A percentile compares a stretch with the other conserved stretches of the same genome.
Evolutionary conservation across 2,797 vertebrate species (phyloP).

Genomic region (Neosilurus mollespiculum): DNA sequence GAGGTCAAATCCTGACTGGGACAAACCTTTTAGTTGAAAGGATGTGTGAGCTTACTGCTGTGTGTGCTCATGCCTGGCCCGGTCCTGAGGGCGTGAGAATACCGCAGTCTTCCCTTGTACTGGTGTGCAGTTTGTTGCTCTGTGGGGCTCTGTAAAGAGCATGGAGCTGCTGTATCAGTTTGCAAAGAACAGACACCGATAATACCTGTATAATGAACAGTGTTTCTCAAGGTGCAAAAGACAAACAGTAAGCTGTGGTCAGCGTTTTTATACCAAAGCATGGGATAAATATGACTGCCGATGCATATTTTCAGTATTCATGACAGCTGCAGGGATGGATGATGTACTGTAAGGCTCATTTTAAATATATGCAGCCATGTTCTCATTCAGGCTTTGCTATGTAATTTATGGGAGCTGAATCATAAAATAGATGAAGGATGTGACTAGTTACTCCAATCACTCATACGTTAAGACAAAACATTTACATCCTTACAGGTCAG

Average conservation of each 20-base stretch:
- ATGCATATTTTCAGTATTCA: background rate
- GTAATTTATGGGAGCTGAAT: background rate
- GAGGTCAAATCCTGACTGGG: conserved; percentile 36
- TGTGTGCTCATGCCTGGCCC: conserved; percentile 46
- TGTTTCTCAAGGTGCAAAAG: conserved; percentile 17
- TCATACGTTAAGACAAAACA: background rate
- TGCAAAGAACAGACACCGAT: background rate
- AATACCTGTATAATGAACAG: conserved; percentile 7
- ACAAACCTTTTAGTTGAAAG: conserved; percentile 47
- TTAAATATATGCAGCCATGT: conserved; percentile 6
- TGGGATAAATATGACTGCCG: background rate
- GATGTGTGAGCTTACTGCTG: conserved; percentile 39
- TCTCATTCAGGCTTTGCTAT: background rate
- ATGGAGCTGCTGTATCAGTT: conserved; percentile 11
- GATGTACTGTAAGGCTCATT: background rate
- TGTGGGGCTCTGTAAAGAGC: conserved; percentile 20
- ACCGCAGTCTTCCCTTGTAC: conserved; percentile 28
- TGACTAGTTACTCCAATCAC: background rate
- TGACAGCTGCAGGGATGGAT: background rate
- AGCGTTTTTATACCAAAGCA: background rate
- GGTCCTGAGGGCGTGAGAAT: conserved; percentile 52
- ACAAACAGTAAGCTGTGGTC: conserved; percentile 6
- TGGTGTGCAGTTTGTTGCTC: conserved; percentile 39
- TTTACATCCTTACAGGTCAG: no score
- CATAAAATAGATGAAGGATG: conserved; percentile 7